A percentile compares a stretch with the other conserved stretches of the same genome.
phyloP scores from a whole-genome alignment of 1,140 invertebrate genomes.

The Drosophila nasuta region DNA sequence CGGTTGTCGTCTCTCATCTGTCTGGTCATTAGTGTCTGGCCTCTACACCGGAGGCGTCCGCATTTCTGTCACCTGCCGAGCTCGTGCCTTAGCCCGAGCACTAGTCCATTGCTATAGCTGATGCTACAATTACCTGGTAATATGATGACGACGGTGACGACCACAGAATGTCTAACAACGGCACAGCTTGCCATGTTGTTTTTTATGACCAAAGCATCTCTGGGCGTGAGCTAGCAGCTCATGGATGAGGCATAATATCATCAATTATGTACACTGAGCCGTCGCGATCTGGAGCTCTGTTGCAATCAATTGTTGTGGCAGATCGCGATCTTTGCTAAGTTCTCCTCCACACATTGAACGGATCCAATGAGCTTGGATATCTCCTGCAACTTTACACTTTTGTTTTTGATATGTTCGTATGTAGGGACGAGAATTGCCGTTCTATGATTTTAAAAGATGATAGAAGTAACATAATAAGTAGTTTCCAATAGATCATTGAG shows the following conservation, averaged over 20 bases:
- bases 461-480: too few species aligned
- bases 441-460: too few species aligned
- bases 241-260: slow-evolving; percentile 34
- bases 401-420: too few species aligned
- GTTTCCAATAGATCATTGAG: too few species aligned
- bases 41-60: slow-evolving; percentile 58
- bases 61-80: slow-evolving; percentile 70
- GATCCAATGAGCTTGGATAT: too few species aligned
- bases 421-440: too few species aligned
- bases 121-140: slow-evolving; percentile 78
- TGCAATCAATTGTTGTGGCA: not conserved
- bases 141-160: slow-evolving; percentile 59
- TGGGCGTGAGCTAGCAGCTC: slow-evolving; percentile 7
- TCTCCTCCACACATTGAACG: too few species aligned
- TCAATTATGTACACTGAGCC: slow-evolving; percentile 34
- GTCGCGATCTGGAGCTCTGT: not conserved
- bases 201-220: slow-evolving; percentile 4
- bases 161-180: slow-evolving; percentile 73
- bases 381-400: too few species aligned
- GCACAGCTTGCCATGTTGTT: slow-evolving; percentile 34
- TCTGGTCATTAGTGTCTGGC: slow-evolving; percentile 71
- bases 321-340: too few species aligned
- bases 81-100: slow-evolving; percentile 13
- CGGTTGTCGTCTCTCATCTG: slow-evolving; percentile 7
- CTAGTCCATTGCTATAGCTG: slow-evolving; percentile 37